These are phyloP conservation scores for Actinia equina DNA, from an alignment of 64 coral and sea anemone genomes.

Conservation along the genomic window DNA sequence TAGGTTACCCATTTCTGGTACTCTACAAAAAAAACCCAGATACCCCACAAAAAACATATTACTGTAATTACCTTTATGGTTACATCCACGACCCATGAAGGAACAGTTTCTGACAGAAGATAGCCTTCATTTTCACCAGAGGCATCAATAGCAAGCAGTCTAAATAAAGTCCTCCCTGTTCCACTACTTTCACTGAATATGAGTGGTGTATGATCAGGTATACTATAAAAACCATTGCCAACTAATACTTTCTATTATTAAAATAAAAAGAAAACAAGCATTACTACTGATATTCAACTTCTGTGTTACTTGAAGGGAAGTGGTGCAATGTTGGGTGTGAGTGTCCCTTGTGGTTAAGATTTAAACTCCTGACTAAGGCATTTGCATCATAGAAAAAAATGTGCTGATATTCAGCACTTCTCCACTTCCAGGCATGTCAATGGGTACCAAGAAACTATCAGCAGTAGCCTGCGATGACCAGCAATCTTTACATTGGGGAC, in stretches of 20 bases:
- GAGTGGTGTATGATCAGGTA: constrained; percentile 87
- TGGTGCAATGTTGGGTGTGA: background rate
- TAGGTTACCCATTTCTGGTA: background rate
- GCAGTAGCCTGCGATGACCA: too few relatives aligned
- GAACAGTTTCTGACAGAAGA: constrained; percentile 85
- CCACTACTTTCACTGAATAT: constrained; percentile 91
- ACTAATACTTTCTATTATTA: constrained; percentile 35
- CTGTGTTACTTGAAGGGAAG: background rate
- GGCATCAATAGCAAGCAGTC: constrained; percentile 85
- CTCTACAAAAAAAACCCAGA: background rate
- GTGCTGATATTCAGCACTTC: too few relatives aligned
- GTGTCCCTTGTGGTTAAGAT: too few relatives aligned
- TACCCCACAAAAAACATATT: background rate
- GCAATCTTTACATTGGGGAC: too few relatives aligned
- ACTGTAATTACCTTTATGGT: constrained; percentile 67
- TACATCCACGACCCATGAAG: constrained; percentile 89
- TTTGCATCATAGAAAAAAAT: too few relatives aligned
- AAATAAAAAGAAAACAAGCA: background rate
- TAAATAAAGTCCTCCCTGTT: constrained; percentile 81
- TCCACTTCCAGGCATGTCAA: too few relatives aligned
- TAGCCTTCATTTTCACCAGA: constrained; percentile 93
- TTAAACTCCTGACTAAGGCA: too few relatives aligned
- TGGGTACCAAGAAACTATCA: too few relatives aligned
- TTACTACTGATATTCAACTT: background rate
- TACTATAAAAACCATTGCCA: constrained; percentile 90